Conservation (phyloP, 2,888 invertebrate genomes). For the Dione juno region DNA sequence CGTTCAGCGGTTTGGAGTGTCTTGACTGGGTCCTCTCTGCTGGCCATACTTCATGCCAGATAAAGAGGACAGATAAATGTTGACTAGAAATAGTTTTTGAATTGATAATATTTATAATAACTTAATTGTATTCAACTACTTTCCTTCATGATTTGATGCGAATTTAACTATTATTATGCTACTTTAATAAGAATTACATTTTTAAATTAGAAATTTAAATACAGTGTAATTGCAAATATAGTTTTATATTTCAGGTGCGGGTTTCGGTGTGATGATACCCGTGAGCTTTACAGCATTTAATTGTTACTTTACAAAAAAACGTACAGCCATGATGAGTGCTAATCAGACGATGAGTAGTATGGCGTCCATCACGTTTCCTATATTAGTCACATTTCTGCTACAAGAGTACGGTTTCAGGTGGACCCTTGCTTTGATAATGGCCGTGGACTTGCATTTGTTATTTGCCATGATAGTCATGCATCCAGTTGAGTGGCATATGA, state of each 20-base stretch:
- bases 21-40: too few species aligned
- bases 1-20: too few species aligned
- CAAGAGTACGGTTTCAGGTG: slow-evolving; percentile 87
- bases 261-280: slow-evolving; percentile 89
- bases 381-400: slow-evolving; percentile 84
- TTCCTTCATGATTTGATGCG: not conserved
- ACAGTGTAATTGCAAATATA: not conserved
- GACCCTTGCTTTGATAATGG: slow-evolving; percentile 86
- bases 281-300: slow-evolving; percentile 89
- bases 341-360: slow-evolving; percentile 88
- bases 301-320: slow-evolving; percentile 87
- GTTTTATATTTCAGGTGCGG: slow-evolving; percentile 80
- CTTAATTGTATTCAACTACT: not conserved
- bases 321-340: slow-evolving; percentile 89
- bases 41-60: too few species aligned
- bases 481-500: slow-evolving; percentile 89
- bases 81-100: too few species aligned
- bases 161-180: not conserved
- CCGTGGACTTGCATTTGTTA: slow-evolving; percentile 86
- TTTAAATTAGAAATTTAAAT: not conserved
- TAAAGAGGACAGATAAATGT: too few species aligned
- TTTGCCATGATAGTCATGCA: slow-evolving; percentile 89
- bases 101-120: not conserved
- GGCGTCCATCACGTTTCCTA: slow-evolving; percentile 87
- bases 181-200: not conserved